Evolutionary conservation across 2,888 invertebrate species (phyloP), one percentile per base, ranked within the genome.

Genomic region (Dasysyrphus albostriatus): DNA sequence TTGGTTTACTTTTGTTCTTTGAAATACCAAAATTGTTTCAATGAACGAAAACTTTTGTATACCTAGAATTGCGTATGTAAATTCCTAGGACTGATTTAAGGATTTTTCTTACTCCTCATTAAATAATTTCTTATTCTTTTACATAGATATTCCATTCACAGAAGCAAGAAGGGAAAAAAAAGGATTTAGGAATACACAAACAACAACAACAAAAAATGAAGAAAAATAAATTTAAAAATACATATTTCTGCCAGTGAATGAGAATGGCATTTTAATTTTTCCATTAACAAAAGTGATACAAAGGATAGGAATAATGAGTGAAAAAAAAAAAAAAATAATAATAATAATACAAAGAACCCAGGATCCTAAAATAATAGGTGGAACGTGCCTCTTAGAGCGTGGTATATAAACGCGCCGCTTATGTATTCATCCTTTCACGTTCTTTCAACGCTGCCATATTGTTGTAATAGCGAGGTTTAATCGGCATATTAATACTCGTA

Each of bases 281-380:
- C 29, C 54, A 70, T 70, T 70, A 37, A 67, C 49, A 49, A 67
- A 67, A 67, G 14, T 49, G 34, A 49, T 63, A 44, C 19, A 67
- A 37, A 49, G 19, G 47, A 49, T 65, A 49, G 29, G n/a, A 54
- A 37, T 12, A 34, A 19, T 12, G 34, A 14, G 44, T 44, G 54
- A 37, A 24, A 9, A 39, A 37, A 51, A 83, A 61, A 37, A 61
- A 37, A 58, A n/a, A 9, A 49, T 16, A 42, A 76, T 24, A 24
- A 24, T 24, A 65, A 49, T 63, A 16, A 32, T 9, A 6, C 16
- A 59, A 37, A 67, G 16, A 49, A 51, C 56, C 44, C 29, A 54
- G 72, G 42, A 67, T 73, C 73, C 77, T 73, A 59, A 73, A 77
- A 83, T 77, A 83, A 78, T 77, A 83, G 69, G 73, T 61, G 54